Percentiles rank a stretch among this genome's conserved stretches.
Evolutionary conservation across 2,888 invertebrate species (phyloP).

Genomic region (Campoletis raptor): DNA sequence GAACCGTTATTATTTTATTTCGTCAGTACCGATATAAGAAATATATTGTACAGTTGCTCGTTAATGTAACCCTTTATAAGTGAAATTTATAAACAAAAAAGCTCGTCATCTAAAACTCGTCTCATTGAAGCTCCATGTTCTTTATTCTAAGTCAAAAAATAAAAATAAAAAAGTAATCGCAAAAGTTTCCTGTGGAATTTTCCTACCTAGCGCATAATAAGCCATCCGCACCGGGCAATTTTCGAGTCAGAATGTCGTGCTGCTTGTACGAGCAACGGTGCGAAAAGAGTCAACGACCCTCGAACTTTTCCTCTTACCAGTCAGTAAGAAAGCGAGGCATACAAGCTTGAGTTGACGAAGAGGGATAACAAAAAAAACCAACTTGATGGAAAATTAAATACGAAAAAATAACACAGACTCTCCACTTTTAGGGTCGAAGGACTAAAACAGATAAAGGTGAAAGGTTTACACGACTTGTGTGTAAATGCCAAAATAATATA

Average conservation of each 20-base stretch:
- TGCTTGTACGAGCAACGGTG: neutral
- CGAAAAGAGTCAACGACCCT: slow-evolving; percentile 23
- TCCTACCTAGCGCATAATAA: slow-evolving; percentile 11
- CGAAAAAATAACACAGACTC: neutral
- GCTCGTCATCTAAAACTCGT: neutral
- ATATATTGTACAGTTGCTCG: neutral
- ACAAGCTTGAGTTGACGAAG: neutral
- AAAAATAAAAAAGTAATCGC: neutral
- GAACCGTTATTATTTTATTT: neutral
- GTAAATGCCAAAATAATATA: neutral
- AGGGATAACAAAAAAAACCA: slow-evolving; percentile 6
- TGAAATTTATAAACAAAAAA: neutral
- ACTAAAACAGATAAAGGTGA: neutral
- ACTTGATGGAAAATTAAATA: neutral
- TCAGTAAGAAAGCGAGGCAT: neutral
- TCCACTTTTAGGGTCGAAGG: neutral
- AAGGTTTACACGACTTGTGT: neutral
- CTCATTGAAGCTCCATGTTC: neutral
- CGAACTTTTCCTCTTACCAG: slow-evolving; percentile 21
- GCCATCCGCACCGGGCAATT: neutral
- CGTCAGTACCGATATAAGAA: neutral
- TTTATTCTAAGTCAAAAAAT: neutral
- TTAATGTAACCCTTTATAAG: neutral
- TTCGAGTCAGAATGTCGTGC: neutral
- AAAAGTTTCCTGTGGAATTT: slow-evolving; percentile 2